These are phyloP conservation scores for Rhyacophila evoluta DNA, from an alignment of 2,888 invertebrate genomes.

Conservation along the genomic window DNA sequence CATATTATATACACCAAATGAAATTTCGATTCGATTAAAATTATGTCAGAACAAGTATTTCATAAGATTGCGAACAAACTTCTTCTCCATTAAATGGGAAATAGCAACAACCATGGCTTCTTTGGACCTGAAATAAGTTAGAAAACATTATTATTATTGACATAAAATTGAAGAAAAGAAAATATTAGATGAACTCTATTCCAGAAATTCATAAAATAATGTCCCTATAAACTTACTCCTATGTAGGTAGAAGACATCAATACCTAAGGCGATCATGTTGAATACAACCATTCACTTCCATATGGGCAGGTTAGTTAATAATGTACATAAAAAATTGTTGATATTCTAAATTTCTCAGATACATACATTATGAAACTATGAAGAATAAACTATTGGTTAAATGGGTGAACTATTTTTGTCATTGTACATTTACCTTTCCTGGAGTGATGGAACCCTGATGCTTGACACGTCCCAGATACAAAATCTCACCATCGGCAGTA, in stretches of 20 bases:
- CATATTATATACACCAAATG: too few species aligned
- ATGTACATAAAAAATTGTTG: too few species aligned
- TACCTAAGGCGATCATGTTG: neutral
- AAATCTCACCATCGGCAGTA: conserved; percentile 74
- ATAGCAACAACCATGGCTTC: conserved; percentile 67
- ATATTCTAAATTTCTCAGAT: too few species aligned
- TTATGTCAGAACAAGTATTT: conserved; percentile 60
- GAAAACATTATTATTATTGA: neutral
- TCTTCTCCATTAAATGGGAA: conserved; percentile 71
- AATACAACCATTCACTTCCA: too few species aligned
- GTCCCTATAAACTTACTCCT: too few species aligned
- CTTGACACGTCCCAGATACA: conserved; percentile 77
- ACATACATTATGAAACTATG: too few species aligned
- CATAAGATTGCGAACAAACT: conserved; percentile 68
- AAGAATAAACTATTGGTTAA: too few species aligned
- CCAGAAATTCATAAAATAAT: too few species aligned
- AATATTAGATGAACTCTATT: neutral
- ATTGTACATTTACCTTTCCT: conserved; percentile 78
- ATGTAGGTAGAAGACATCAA: too few species aligned
- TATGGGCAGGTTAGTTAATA: too few species aligned
- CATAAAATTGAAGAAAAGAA: neutral
- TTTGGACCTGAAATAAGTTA: conserved; percentile 63
- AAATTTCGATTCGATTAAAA: too few species aligned
- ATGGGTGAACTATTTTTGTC: too few species aligned
- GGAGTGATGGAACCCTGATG: conserved; percentile 77